Evolutionary conservation across 2,888 invertebrate species (phyloP).

Genomic region (Andricus quercusramuli): DNA sequence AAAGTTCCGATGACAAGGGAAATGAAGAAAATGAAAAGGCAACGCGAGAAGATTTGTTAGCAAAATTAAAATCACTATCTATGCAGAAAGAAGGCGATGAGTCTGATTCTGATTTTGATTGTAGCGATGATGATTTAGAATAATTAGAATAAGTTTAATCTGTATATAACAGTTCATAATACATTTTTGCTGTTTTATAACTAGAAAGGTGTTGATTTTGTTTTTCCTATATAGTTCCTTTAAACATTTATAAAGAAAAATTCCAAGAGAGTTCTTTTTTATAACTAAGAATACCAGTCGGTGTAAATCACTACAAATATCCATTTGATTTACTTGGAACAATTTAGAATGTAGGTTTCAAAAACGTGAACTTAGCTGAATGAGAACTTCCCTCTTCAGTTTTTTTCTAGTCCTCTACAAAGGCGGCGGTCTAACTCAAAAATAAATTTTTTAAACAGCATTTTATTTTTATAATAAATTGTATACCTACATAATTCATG

Average conservation of each 20-base stretch:
- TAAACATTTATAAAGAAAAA: neutral
- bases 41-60: slow-evolving; percentile 61
- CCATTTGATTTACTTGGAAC: neutral
- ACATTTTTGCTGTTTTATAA: neutral
- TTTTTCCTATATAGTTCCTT: neutral
- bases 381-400: neutral
- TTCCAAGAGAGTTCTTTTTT: neutral
- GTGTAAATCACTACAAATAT: no score
- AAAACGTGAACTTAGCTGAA: neutral
- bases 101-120: slow-evolving; percentile 10
- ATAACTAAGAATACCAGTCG: neutral
- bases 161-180: slow-evolving; percentile 1
- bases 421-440: neutral
- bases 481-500: neutral
- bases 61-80: slow-evolving; percentile 62
- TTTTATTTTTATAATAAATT: neutral
- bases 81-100: slow-evolving; percentile 49
- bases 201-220: neutral
- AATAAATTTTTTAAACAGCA: neutral
- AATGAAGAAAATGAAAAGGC: slow-evolving; percentile 46
- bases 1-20: slow-evolving; percentile 45
- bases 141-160: slow-evolving; percentile 6
- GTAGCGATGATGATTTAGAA: neutral
- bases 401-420: neutral
- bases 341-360: neutral